Evolutionary conservation across 2,888 invertebrate species (phyloP), one percentile per base, ranked within the genome.

Genomic region (Amiota mariae): DNA sequence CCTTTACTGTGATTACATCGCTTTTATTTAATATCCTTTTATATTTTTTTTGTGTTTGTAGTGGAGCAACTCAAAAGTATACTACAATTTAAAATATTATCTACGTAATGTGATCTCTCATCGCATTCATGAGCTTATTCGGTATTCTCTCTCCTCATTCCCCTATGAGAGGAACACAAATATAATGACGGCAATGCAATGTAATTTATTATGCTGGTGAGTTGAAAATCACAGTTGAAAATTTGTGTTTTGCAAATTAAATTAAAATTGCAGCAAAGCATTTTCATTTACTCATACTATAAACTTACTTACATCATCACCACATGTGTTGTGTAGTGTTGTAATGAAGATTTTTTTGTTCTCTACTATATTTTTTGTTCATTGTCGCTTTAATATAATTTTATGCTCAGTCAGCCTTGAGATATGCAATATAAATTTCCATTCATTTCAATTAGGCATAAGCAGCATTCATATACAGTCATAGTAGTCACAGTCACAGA

Each of bases 371-470:
- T 36, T 36, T 36, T 36, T 36, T 36, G 36, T 36, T 36, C 36
- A 36, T 36, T 36, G 36, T 36, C 36, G 36, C 36, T 36, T 36
- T 36, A 36, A 36, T 36, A 6, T 36, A 36, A 36, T 36, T 36
- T 36, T 36, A 36, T n/a, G 46, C 20, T 8, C 64, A 64, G 64
- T 64, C 64, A 46, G 64, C 64, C 64, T 64, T 36, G 13, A 64
- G 64, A 64, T 64, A 64, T 64, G 64, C 64, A 64, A 66, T 20
- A 66, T 48, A 47, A 66, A 66, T 48, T 66, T 47, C 12, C 66
- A 47, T 20, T 67, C 51, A 51, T 18, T 18, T n/a, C 15, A 67
- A 67, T 67, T 20, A 59, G 18, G 11, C 59, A 24, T 24, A 24
- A 24, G 24, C 24, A n/a, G n/a, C n/a, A 36, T 36, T 36, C 36